These are phyloP conservation scores for Drepanosiphum platanoidis DNA, from an alignment of 2,888 invertebrate genomes.

Conservation along the genomic window DNA sequence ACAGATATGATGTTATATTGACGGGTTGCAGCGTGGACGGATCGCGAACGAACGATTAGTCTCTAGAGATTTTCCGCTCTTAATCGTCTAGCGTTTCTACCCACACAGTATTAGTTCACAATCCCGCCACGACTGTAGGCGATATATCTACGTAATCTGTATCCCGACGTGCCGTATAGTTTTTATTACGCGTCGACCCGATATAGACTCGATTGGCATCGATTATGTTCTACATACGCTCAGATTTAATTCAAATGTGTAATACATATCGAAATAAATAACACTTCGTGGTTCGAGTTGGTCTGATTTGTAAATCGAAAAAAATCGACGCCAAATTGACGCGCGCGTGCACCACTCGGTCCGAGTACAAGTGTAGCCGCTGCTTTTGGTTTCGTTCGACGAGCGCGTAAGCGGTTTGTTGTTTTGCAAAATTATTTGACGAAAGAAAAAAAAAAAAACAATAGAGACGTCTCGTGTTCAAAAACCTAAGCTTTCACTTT, in stretches of 20 bases:
- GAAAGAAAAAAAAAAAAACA: constrained; percentile 3
- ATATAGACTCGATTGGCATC: background rate
- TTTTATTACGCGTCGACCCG: background rate
- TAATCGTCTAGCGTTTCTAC: too few relatives aligned
- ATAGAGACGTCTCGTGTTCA: background rate
- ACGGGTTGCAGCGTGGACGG: too few relatives aligned
- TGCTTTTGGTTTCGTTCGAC: background rate
- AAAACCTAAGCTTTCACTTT: constrained; percentile 18
- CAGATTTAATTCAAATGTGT: background rate
- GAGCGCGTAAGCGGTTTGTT: background rate
- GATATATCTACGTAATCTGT: too few relatives aligned
- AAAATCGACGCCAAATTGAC: background rate
- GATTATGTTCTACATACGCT: background rate
- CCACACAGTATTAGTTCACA: too few relatives aligned
- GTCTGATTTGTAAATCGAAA: background rate
- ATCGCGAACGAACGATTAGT: too few relatives aligned
- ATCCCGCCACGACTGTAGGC: too few relatives aligned
- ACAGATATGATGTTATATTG: too few relatives aligned
- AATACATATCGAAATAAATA: background rate
- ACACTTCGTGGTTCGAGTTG: background rate
- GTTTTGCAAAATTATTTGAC: background rate
- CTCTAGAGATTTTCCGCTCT: too few relatives aligned
- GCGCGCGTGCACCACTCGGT: background rate
- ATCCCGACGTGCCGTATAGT: too few relatives aligned
- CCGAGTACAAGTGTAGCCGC: too few relatives aligned